phyloP scores from a whole-genome alignment of 2,113 vertebrate genomes.

The Acrocephalus arundinaceus region DNA sequence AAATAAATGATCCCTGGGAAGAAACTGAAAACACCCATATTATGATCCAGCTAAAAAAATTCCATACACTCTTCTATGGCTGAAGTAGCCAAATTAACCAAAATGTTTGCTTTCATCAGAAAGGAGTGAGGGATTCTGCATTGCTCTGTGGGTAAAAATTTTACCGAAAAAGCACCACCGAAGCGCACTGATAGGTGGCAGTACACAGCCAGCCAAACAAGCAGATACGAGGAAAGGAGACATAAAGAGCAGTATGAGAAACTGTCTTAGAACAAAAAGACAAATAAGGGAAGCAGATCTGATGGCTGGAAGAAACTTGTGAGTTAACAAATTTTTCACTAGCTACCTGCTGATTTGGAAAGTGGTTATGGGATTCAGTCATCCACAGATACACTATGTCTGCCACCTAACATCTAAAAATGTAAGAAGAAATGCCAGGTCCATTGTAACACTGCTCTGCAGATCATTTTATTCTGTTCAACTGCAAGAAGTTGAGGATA shows the following conservation, averaged over 20 bases:
- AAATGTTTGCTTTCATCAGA: background rate
- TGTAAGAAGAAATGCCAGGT: background rate
- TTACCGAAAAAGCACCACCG: background rate
- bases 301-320: background rate
- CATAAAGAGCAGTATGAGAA: background rate
- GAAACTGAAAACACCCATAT: background rate
- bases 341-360: background rate
- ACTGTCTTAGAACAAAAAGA: background rate
- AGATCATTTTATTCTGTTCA: background rate
- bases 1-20: background rate
- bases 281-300: background rate
- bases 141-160: background rate
- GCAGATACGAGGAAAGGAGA: background rate
- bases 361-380: background rate
- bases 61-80: background rate
- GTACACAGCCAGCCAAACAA: background rate
- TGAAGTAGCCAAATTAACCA: background rate
- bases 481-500: background rate
- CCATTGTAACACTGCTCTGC: background rate
- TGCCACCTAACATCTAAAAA: background rate
- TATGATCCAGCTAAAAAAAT: background rate
- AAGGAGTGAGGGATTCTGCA: background rate
- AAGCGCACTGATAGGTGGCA: constrained; percentile 24
- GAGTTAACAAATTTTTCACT: background rate
- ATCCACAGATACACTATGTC: background rate